Conservation (phyloP, 2,888 invertebrate genomes). For the Xestia ashworthii region DNA sequence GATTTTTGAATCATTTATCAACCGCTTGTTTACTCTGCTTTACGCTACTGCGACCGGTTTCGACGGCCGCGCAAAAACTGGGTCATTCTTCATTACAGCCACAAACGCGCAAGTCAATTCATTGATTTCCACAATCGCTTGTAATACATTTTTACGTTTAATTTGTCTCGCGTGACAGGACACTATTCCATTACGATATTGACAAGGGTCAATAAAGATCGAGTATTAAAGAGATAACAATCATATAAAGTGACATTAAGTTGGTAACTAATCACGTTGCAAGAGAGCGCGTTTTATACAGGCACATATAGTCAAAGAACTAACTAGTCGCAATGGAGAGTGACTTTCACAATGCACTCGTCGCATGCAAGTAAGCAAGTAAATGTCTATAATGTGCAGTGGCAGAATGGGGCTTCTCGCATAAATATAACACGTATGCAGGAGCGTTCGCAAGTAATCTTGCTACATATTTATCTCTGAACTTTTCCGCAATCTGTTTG, state of each 20-base stretch:
- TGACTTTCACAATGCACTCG: slow-evolving; percentile 61
- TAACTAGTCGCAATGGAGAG: slow-evolving; percentile 46
- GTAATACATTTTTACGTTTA: slow-evolving; percentile 55
- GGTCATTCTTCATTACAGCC: slow-evolving; percentile 75
- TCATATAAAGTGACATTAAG: slow-evolving; percentile 58
- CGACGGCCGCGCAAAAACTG: slow-evolving; percentile 67
- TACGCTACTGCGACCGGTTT: slow-evolving; percentile 72
- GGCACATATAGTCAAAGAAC: slow-evolving; percentile 42
- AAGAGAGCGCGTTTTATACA: slow-evolving; percentile 42
- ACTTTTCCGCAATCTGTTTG: slow-evolving; percentile 60
- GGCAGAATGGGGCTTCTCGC: slow-evolving; percentile 46
- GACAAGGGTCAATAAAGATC: slow-evolving; percentile 71
- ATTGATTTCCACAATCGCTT: slow-evolving; percentile 67
- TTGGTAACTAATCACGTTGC: slow-evolving; percentile 53
- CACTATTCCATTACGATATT: slow-evolving; percentile 68
- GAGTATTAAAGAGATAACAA: slow-evolving; percentile 64
- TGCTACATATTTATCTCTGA: slow-evolving; percentile 58
- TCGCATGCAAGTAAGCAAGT: slow-evolving; percentile 41
- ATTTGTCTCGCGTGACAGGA: slow-evolving; percentile 69
- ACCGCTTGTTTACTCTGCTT: slow-evolving; percentile 74
- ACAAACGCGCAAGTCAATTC: slow-evolving; percentile 68
- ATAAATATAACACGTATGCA: slow-evolving; percentile 43
- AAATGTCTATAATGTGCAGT: slow-evolving; percentile 51
- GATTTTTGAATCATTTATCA: slow-evolving; percentile 80
- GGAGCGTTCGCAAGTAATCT: slow-evolving; percentile 46